Evolutionary conservation across 2,888 invertebrate genomes (phyloP).

Genomic region (Mimumesa dahlbomi): DNA sequence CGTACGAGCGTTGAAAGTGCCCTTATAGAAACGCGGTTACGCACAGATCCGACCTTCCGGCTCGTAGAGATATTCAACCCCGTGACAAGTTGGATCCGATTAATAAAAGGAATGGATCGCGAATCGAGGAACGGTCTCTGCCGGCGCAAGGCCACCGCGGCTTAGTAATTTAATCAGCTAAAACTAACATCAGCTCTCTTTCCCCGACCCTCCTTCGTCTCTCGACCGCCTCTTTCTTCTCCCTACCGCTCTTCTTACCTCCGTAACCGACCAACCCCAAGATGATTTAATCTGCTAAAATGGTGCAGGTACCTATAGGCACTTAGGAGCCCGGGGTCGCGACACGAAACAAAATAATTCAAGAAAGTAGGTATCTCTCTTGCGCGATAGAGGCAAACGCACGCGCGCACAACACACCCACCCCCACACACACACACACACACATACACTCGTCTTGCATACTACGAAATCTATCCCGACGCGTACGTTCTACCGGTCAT

Average conservation of each 20-base stretch:
- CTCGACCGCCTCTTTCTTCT: constrained; percentile 59
- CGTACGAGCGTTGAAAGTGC: no score
- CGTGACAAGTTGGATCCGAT: constrained; percentile 69
- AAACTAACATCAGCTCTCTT: constrained; percentile 78
- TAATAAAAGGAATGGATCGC: constrained; percentile 77
- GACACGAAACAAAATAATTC: constrained; percentile 75
- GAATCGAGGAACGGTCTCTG: constrained; percentile 75
- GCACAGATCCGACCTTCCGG: constrained; percentile 41
- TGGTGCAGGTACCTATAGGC: constrained; percentile 72
- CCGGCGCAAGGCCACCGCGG: constrained; percentile 75
- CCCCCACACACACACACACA: no score
- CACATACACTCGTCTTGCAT: no score
- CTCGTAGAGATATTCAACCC: constrained; percentile 48
- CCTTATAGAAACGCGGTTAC: constrained; percentile 22
- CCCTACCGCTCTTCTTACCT: constrained; percentile 65
- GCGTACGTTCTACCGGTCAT: no score
- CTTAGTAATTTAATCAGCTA: constrained; percentile 81
- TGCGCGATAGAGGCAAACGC: neutral
- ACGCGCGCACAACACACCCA: neutral
- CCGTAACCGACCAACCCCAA: constrained; percentile 71
- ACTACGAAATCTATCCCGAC: neutral
- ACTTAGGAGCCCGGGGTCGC: constrained; percentile 66
- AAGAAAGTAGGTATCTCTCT: constrained; percentile 60
- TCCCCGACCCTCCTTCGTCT: constrained; percentile 61
- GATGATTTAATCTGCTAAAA: constrained; percentile 80